A percentile compares a stretch with the other conserved stretches of the same genome.
These are phyloP conservation scores for Phyllotreta striolata DNA, from an alignment of 2,888 invertebrate genomes.

Conservation along the genomic window DNA sequence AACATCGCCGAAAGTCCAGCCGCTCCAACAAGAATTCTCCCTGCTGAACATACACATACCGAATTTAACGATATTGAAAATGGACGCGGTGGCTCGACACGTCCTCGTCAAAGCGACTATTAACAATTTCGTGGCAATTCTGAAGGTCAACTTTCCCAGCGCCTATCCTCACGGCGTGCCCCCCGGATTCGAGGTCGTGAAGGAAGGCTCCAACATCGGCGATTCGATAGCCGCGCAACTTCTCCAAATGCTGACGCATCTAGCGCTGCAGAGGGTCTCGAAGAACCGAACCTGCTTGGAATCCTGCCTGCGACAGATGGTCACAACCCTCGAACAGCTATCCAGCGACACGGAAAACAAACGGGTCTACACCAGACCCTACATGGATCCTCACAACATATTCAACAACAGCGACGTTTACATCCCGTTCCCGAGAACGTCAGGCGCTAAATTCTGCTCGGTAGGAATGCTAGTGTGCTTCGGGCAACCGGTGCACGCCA, in stretches of 20 bases:
- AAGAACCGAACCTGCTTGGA: constrained; percentile 88
- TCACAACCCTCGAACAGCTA: constrained; percentile 70
- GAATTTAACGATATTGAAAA: constrained; percentile 69
- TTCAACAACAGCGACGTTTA: constrained; percentile 73
- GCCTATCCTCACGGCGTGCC: constrained; percentile 76
- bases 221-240: constrained; percentile 76
- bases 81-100: constrained; percentile 64
- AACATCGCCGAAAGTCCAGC: constrained; percentile 64
- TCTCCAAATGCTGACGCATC: constrained; percentile 80
- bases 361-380: constrained; percentile 47
- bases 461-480: constrained; percentile 88
- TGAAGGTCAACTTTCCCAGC: constrained; percentile 75
- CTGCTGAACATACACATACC: constrained; percentile 78
- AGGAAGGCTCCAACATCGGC: constrained; percentile 69
- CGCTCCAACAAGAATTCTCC: constrained; percentile 79
- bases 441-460: constrained; percentile 91
- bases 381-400: constrained; percentile 49
- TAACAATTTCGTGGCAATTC: constrained; percentile 64
- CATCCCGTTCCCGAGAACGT: constrained; percentile 93
- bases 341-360: constrained; percentile 67
- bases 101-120: constrained; percentile 68
- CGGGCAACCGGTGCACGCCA: constrained; percentile 71
- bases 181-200: constrained; percentile 73
- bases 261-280: constrained; percentile 82
- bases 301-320: constrained; percentile 81